Evolutionary conservation across 2,113 vertebrate species (phyloP).

Genomic region (Raphicerus campestris): DNA sequence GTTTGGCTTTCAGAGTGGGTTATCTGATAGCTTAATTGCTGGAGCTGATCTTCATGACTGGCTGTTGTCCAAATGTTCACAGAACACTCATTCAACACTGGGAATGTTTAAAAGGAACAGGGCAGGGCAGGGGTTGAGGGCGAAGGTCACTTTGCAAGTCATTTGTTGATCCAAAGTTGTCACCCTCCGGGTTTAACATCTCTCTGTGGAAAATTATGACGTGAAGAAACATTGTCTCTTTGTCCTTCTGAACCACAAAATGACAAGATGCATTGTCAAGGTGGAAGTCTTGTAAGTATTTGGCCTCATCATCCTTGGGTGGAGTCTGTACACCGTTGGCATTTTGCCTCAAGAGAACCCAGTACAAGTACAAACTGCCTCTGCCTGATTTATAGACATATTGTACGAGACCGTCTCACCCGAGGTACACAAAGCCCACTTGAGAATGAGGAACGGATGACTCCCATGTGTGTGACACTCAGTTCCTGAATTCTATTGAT

Average conservation of each 20-base stretch:
- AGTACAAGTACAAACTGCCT: not conserved
- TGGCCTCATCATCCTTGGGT: slow-evolving; percentile 1
- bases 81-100: accelerated
- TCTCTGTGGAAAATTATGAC: slow-evolving; percentile 19
- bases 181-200: not conserved
- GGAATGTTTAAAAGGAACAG: not conserved
- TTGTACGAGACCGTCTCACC: slow-evolving; percentile 32
- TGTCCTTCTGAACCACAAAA: slow-evolving; percentile 50
- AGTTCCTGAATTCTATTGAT: not conserved
- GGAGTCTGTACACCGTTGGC: slow-evolving; percentile 30
- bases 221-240: slow-evolving; percentile 14
- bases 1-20: not conserved
- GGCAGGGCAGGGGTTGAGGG: not conserved
- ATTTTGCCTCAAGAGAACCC: slow-evolving; percentile 57
- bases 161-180: not conserved
- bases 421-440: slow-evolving; percentile 10
- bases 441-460: not conserved
- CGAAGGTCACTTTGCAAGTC: not conserved
- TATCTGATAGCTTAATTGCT: not conserved
- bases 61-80: not conserved
- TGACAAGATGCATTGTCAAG: slow-evolving; percentile 36
- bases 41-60: not conserved
- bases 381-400: slow-evolving; percentile 60
- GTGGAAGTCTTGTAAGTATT: not conserved
- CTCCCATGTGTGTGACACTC: not conserved